phyloP scores from a whole-genome alignment of 30 jellyfish, hydroid and myxozoan genomes.

The Cassiopea xamachana region DNA sequence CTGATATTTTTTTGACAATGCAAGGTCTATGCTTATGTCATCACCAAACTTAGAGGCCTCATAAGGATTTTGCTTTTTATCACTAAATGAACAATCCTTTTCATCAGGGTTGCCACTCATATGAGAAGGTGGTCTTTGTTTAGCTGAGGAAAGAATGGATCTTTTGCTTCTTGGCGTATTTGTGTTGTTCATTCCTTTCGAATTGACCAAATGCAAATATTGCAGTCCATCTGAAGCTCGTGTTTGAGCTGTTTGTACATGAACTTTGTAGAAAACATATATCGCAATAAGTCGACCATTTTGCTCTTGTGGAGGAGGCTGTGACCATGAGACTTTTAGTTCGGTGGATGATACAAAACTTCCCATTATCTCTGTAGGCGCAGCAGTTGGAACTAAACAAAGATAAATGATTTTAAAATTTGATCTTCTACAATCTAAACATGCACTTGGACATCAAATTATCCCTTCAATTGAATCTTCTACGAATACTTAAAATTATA shows the following conservation, averaged over 20 bases:
- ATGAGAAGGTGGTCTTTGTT: background rate
- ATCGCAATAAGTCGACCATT: constrained; percentile 46
- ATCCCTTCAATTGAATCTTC: no score
- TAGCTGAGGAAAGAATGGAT: background rate
- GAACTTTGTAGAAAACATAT: constrained; percentile 38
- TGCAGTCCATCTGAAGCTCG: constrained; percentile 52
- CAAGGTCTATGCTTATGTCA: no score
- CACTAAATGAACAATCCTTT: background rate
- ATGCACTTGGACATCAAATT: no score
- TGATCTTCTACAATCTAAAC: no score
- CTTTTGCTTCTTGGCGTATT: constrained; percentile 21
- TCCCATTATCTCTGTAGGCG: constrained; percentile 51
- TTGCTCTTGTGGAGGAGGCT: constrained; percentile 50
- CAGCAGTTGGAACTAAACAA: constrained; percentile 53
- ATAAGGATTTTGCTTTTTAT: no score
- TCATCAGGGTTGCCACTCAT: background rate
- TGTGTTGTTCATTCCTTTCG: constrained; percentile 1
- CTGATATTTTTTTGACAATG: background rate
- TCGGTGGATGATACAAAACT: constrained; percentile 36
- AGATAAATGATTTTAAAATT: background rate
- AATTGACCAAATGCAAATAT: constrained; percentile 1
- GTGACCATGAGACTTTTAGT: constrained; percentile 48
- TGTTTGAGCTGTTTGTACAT: constrained; percentile 41
- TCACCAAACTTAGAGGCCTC: no score
- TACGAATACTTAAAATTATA: no score